These are phyloP conservation scores for Dynastes tityus DNA, from an alignment of 2,888 invertebrate genomes.

Conservation along the genomic window DNA sequence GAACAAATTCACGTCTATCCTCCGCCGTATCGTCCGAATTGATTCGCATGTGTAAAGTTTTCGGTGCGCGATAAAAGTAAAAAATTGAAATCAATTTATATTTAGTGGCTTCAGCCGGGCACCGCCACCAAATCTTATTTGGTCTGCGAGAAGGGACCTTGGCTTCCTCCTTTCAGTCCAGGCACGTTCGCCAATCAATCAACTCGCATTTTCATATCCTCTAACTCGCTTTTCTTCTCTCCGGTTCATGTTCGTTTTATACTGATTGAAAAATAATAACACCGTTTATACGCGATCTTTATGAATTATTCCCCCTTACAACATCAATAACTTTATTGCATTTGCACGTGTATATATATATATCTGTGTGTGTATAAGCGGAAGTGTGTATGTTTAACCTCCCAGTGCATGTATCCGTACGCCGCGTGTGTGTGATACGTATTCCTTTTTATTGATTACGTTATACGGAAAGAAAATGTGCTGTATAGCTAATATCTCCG, in stretches of 20 bases:
- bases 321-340: slow-evolving; percentile 65
- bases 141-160: slow-evolving; percentile 48
- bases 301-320: slow-evolving; percentile 59
- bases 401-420: not conserved
- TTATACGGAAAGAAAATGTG: slow-evolving; percentile 30
- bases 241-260: slow-evolving; percentile 63
- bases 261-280: slow-evolving; percentile 70
- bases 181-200: slow-evolving; percentile 69
- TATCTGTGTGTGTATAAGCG: not conserved
- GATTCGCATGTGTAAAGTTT: slow-evolving; percentile 50
- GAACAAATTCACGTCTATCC: slow-evolving; percentile 19
- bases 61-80: slow-evolving; percentile 48
- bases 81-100: slow-evolving; percentile 54
- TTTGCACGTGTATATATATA: slow-evolving; percentile 18
- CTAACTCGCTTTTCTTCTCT: slow-evolving; percentile 66
- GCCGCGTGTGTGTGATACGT: not conserved
- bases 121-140: slow-evolving; percentile 51
- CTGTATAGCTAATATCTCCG: slow-evolving; percentile 31
- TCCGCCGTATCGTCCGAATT: slow-evolving; percentile 34
- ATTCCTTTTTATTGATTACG: slow-evolving; percentile 10
- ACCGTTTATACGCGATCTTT: slow-evolving; percentile 66
- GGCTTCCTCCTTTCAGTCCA: slow-evolving; percentile 63
- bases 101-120: slow-evolving; percentile 51
- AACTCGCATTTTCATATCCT: slow-evolving; percentile 68
- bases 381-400: slow-evolving; percentile 11